Conservation (phyloP, 2,888 invertebrate genomes). For the Ophraella communa region DNA sequence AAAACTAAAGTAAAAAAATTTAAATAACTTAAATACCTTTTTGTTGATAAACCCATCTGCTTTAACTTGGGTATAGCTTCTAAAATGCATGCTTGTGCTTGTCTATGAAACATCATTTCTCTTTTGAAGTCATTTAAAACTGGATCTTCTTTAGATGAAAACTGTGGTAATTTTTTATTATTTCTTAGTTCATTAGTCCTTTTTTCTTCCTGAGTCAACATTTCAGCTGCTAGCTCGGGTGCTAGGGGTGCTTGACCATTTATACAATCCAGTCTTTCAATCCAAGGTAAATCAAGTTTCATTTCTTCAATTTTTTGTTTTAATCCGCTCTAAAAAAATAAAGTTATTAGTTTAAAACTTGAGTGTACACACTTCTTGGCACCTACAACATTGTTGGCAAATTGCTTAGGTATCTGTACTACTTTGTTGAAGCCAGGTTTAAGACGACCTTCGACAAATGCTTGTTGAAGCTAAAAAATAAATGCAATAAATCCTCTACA, state of each 20-base stretch:
- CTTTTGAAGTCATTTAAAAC: constrained; percentile 90
- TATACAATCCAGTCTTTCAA: constrained; percentile 82
- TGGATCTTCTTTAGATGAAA: constrained; percentile 74
- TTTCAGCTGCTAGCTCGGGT: constrained; percentile 80
- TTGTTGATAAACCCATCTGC: constrained; percentile 76
- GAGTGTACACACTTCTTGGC: constrained; percentile 26
- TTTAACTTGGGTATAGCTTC: constrained; percentile 80
- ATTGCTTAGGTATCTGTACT: constrained; percentile 64
- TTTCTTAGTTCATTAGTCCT: constrained; percentile 71
- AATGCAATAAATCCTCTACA: not conserved
- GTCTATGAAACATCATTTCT: constrained; percentile 86
- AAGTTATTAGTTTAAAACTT: constrained; percentile 30
- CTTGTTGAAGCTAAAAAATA: constrained; percentile 80
- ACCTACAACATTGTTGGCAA: constrained; percentile 78
- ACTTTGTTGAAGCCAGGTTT: constrained; percentile 86
- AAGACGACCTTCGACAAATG: constrained; percentile 82
- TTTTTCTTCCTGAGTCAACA: constrained; percentile 77
- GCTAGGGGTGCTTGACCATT: constrained; percentile 82
- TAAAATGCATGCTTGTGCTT: constrained; percentile 86
- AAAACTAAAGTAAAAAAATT: not conserved
- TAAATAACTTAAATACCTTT: constrained; percentile 48
- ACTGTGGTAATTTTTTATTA: constrained; percentile 71
- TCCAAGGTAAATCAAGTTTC: constrained; percentile 78
- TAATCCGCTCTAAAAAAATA: constrained; percentile 63
- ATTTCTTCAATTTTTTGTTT: constrained; percentile 76